phyloP scores from a whole-genome alignment of 1,140 invertebrate species.

The Chironomus tepperi region DNA sequence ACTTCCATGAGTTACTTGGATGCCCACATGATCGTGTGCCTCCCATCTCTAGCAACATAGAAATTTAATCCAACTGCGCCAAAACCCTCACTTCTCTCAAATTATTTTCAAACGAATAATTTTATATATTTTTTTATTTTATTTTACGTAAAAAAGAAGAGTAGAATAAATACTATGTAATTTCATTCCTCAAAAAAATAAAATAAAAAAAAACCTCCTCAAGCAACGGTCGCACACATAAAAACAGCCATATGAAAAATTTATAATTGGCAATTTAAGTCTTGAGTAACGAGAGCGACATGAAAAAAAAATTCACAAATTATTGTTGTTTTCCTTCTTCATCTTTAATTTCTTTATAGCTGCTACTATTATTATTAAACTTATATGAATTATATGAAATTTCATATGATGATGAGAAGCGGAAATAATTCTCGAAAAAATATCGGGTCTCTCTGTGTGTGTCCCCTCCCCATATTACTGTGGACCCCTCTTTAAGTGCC shows the following conservation, averaged over 20 bases:
- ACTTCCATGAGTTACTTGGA: no score
- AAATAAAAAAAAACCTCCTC: not conserved
- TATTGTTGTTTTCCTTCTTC: not conserved
- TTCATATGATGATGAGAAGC: conserved; percentile 12
- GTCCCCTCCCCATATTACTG: no score
- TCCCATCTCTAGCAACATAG: no score
- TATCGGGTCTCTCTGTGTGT: not conserved
- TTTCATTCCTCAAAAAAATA: not conserved
- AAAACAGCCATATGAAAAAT: conserved; percentile 16
- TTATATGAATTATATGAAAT: not conserved
- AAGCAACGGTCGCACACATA: not conserved
- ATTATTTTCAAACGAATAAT: no score
- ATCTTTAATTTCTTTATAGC: conserved; percentile 20
- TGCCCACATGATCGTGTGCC: no score
- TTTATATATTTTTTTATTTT: no score
- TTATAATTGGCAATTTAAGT: conserved; percentile 23
- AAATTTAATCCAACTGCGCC: no score
- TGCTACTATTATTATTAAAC: not conserved
- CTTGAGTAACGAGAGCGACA: not conserved
- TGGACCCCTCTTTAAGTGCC: no score
- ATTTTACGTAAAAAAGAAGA: not conserved
- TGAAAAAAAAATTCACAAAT: conserved; percentile 8
- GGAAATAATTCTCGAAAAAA: not conserved
- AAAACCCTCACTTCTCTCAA: no score
- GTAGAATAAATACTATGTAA: not conserved